Base-by-base conservation (phyloP, 92 coral and sea anemone species). In the Chrysogorgia sp. region DNA sequence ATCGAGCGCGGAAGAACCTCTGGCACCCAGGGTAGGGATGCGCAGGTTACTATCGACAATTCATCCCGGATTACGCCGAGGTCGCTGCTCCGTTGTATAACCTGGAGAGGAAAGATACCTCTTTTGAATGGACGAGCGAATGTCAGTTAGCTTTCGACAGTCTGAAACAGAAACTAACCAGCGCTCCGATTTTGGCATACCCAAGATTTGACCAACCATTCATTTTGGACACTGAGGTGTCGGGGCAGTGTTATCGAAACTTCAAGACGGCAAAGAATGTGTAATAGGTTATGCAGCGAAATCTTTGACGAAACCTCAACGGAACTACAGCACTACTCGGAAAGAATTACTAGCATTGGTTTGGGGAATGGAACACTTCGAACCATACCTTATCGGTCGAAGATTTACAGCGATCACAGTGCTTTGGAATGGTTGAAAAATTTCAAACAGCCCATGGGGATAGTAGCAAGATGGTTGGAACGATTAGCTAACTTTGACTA, bases 151-250 rank as follows among this genome's bases (percentile, higher is more conserved):
- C 74, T 17, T 67, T 67, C 22, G n/a, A 67, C 57, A 9, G 15
- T 9, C 10, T 67, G 0, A 67, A 67, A 31, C 7, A 37, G 0
- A 17, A 23, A n/a, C 15, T 67, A 7, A 37, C 56, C 7, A 31
- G 52, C 1, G 52, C 74, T 3, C 55, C 74, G 15, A 29, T 67
- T 3, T 37, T 67, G 26, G 83, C 87, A 21, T 76, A 23, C 31
- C 87, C 87, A 19, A 35, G 43, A 15, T 65, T 83, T 43, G 76
- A 83, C 67, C 67, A 52, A 25, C 58, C 83, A 34, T 83, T 83
- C 62, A 25, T 72, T 5, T 32, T 82, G 23, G 81, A 82, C 69
- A 74, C 81, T 49, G 80, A 82, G 29, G 80, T 28, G 15, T 65
- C 13, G 72, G 72, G 1, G 52, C 47, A 7, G 72, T 65, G 0